phyloP scores from a whole-genome alignment of 2,888 invertebrate species.

The Andrena dorsata region DNA sequence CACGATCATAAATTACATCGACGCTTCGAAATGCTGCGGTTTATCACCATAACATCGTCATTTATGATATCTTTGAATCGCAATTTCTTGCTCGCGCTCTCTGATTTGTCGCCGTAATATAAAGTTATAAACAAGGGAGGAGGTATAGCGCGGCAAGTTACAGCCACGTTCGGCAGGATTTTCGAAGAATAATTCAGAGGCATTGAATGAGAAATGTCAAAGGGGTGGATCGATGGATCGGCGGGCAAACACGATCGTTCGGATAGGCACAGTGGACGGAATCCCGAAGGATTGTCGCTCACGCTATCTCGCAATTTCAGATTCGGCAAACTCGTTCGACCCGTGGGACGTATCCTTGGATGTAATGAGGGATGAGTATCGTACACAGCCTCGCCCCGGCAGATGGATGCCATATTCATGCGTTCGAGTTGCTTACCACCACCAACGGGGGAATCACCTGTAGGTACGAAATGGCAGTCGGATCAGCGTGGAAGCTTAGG shows the following conservation, averaged over 20 bases:
- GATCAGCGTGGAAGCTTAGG: slow-evolving; percentile 65
- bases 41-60: slow-evolving; percentile 5
- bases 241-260: slow-evolving; percentile 49
- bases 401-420: slow-evolving; percentile 36
- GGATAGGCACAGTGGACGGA: slow-evolving; percentile 30
- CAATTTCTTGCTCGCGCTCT: background rate
- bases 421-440: slow-evolving; percentile 66
- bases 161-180: background rate
- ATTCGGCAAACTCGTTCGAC: slow-evolving; percentile 68
- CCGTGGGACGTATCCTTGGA: slow-evolving; percentile 53
- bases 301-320: slow-evolving; percentile 60
- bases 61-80: background rate
- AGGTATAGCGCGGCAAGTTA: no score
- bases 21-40: background rate
- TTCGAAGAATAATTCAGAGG: slow-evolving; percentile 28
- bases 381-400: slow-evolving; percentile 31
- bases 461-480: slow-evolving; percentile 60
- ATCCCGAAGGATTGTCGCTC: slow-evolving; percentile 63
- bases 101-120: background rate
- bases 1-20: slow-evolving; percentile 37
- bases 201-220: slow-evolving; percentile 24
- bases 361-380: slow-evolving; percentile 61
- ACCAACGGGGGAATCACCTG: slow-evolving; percentile 57
- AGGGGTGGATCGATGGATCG: slow-evolving; percentile 27
- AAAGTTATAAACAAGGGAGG: no score